Base-by-base conservation (phyloP, 2,888 invertebrate genomes). In the Tetropium fuscum region DNA sequence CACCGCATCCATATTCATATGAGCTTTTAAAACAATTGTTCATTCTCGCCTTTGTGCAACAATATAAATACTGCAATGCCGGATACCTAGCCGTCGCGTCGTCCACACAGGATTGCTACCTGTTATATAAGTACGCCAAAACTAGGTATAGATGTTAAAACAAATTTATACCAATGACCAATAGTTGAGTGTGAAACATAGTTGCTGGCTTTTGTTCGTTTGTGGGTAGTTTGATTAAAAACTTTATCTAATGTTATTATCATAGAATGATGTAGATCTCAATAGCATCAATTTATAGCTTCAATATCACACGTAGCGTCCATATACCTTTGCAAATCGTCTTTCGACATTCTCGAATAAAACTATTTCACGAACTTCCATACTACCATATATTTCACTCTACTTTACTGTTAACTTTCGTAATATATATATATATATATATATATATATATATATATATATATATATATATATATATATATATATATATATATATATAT, bases 21-120 rank as follows among this genome's bases (percentile, higher is more conserved):
- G 74, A 72, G 78, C 74, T 78, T 80, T 79, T 78, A 77, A 80
- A 81, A 80, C 79, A 80, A 80, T 80, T 77, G 79, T 77, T 77
- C 73, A 72, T 74, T 75, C 73, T 74, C 73, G 73, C 71, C 72
- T 75, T 75, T 75, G 65, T 73, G 70, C 67, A 66, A 71, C 68
- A 69, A 73, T 71, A 74, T 72, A 73, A 74, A 66, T 63, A 63
- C 66, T 53, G 58, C 61, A 55, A 13, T 57, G 57, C 62, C 45
- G 62, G 60, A 55, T 58, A 51, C 47, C 43, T n/a, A n/a, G n/a
- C n/a, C n/a, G n/a, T n/a, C n/a, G n/a, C 47, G 45, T 47, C 56
- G 40, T 58, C 54, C 38, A 43, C 53, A 27, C 51, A 22, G 11
- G 18, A 58, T 53, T 34, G 22, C 22, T 40, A 58, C 34, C 47